phyloP scores from a whole-genome alignment of 2,888 invertebrate genomes.

The Leucozona laternaria region DNA sequence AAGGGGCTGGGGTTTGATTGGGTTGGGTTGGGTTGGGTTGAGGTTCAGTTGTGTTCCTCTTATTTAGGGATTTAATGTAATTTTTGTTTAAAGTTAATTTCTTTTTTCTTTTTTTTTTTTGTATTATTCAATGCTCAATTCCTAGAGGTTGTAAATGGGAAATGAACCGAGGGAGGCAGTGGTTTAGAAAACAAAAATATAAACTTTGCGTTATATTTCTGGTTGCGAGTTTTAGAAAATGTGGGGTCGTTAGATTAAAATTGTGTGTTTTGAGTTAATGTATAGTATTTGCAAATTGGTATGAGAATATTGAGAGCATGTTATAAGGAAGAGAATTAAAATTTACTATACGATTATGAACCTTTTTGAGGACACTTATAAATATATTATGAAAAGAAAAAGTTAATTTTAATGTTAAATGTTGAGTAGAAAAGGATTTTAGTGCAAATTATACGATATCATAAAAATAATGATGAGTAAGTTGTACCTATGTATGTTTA shows the following conservation, averaged over 20 bases:
- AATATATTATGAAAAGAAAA: not conserved
- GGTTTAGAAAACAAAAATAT: constrained; percentile 18
- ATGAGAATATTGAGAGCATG: constrained; percentile 6
- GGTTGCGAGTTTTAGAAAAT: constrained; percentile 33
- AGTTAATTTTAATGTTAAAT: not conserved
- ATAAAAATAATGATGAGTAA: no score
- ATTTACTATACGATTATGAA: not conserved
- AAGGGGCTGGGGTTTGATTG: not conserved
- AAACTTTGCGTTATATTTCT: not conserved
- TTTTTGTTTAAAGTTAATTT: constrained; percentile 19
- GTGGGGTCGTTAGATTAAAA: constrained; percentile 40
- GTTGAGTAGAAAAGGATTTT: not conserved
- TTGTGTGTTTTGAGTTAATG: constrained; percentile 55
- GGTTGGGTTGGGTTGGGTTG: not conserved
- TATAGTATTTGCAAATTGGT: not conserved
- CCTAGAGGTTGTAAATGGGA: constrained; percentile 33
- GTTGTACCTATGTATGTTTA: no score
- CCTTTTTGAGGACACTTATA: not conserved
- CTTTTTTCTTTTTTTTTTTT: not conserved
- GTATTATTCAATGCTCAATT: not conserved
- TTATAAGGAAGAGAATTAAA: not conserved
- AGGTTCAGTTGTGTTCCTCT: constrained; percentile 1
- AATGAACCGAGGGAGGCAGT: constrained; percentile 34
- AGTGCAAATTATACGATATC: no score
- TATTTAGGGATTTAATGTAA: constrained; percentile 58